Conservation (phyloP, 2,797 vertebrate species). For the Phoebastria nigripes region DNA sequence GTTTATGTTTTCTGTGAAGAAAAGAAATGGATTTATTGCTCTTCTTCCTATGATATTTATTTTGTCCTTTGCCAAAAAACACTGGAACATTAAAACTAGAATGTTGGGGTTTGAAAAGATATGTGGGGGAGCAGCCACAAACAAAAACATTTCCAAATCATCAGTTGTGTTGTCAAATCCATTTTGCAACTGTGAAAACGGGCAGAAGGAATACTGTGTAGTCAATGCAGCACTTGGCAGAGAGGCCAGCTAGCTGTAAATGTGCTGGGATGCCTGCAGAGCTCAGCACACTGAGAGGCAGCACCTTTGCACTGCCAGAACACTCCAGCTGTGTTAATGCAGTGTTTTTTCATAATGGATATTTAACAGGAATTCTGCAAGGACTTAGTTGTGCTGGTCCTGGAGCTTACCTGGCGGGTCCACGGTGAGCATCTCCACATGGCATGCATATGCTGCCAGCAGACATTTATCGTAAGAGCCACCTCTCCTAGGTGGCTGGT, state of each 20-base stretch:
- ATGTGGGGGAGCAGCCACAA: fast-evolving
- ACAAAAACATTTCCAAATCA: background rate
- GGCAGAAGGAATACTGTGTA: background rate
- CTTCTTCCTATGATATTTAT: background rate
- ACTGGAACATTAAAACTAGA: background rate
- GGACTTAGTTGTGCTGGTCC: background rate
- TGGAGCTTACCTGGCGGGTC: background rate
- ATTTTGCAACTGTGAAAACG: background rate
- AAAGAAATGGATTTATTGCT: background rate
- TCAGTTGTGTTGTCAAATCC: background rate
- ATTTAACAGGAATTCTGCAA: background rate
- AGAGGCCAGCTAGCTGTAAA: background rate
- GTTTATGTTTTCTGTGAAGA: background rate
- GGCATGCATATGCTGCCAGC: fast-evolving
- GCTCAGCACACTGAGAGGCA: background rate
- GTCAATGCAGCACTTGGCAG: background rate
- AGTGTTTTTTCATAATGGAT: background rate
- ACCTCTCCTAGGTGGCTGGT: background rate
- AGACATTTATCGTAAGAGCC: background rate
- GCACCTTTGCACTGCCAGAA: background rate
- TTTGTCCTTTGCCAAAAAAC: background rate
- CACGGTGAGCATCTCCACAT: background rate
- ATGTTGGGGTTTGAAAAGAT: background rate
- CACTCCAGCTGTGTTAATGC: background rate
- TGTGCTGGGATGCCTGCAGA: background rate